These are phyloP conservation scores for Adela reaumurella DNA, from an alignment of 2,888 invertebrate species.

Conservation along the genomic window DNA sequence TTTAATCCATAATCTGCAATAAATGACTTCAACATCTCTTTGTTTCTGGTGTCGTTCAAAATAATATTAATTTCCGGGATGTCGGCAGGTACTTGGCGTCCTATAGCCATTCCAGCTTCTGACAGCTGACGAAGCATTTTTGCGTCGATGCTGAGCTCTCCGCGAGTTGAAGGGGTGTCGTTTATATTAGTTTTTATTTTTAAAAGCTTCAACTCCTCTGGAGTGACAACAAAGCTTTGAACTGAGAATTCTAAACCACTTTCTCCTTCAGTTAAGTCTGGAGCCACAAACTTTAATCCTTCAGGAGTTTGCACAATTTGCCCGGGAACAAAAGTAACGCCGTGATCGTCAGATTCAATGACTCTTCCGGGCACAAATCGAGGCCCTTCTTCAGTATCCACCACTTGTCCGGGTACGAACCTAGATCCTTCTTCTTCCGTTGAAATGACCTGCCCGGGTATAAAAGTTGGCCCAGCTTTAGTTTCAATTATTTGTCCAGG, in stretches of 20 bases:
- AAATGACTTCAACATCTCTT: conserved; percentile 46
- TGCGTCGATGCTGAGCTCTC: conserved; percentile 61
- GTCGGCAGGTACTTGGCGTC: conserved; percentile 59
- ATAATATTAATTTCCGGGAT: conserved; percentile 60
- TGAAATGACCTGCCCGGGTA: conserved; percentile 72
- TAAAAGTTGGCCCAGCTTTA: conserved; percentile 71
- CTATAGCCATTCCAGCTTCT: conserved; percentile 66
- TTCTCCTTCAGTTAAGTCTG: conserved; percentile 63
- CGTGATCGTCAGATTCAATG: conserved; percentile 65
- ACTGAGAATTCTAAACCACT: conserved; percentile 67
- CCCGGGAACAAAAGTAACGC: conserved; percentile 73
- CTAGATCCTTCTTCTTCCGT: conserved; percentile 59
- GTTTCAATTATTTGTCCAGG: conserved; percentile 75
- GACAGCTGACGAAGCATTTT: conserved; percentile 63
- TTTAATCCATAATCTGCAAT: conserved; percentile 46
- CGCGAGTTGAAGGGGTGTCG: conserved; percentile 49
- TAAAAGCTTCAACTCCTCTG: conserved; percentile 44
- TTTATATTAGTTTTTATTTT: conserved; percentile 51
- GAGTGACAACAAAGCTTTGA: conserved; percentile 61
- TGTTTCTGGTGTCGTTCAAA: conserved; percentile 45
- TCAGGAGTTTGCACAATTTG: conserved; percentile 72
- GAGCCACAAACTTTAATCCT: conserved; percentile 67
- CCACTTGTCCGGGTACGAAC: conserved; percentile 66
- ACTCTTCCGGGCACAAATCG: conserved; percentile 71
- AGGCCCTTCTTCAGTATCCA: conserved; percentile 68